These are phyloP conservation scores for Amblyjoppa proteus DNA, from an alignment of 2,888 invertebrate species.

Conservation along the genomic window DNA sequence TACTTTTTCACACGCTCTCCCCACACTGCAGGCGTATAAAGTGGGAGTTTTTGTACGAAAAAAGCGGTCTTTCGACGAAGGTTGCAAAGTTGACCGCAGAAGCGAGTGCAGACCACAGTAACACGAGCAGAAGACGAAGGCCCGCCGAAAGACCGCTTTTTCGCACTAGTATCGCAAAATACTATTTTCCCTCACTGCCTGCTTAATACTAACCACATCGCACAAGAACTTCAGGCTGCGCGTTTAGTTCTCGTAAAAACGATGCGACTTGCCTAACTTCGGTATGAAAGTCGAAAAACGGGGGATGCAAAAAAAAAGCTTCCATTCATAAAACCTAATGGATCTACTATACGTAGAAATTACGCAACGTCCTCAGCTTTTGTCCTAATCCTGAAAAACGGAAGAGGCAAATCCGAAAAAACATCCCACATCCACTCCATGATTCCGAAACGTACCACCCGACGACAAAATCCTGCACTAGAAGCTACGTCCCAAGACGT, in stretches of 20 bases:
- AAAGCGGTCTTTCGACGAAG: too few species aligned
- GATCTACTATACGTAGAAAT: not conserved
- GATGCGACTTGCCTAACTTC: not conserved
- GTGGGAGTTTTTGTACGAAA: too few species aligned
- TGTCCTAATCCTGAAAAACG: not conserved
- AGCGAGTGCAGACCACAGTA: too few species aligned
- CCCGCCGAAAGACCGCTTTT: not conserved
- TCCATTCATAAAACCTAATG: not conserved
- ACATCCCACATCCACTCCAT: not conserved
- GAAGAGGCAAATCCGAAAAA: not conserved
- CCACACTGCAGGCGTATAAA: too few species aligned
- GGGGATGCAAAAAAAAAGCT: not conserved
- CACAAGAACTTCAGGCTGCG: not conserved
- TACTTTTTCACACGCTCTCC: too few species aligned
- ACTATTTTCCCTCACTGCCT: not conserved
- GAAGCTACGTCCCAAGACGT: too few species aligned
- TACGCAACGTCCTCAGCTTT: not conserved
- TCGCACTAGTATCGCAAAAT: too few species aligned
- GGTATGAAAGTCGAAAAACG: not conserved
- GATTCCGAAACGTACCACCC: not conserved
- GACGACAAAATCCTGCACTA: too few species aligned
- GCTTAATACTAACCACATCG: not conserved
- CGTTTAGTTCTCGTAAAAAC: not conserved
- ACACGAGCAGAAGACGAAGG: too few species aligned
- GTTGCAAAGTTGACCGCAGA: too few species aligned